Conservation (phyloP, 2,888 invertebrate genomes). For the Cephus pygmeus region DNA sequence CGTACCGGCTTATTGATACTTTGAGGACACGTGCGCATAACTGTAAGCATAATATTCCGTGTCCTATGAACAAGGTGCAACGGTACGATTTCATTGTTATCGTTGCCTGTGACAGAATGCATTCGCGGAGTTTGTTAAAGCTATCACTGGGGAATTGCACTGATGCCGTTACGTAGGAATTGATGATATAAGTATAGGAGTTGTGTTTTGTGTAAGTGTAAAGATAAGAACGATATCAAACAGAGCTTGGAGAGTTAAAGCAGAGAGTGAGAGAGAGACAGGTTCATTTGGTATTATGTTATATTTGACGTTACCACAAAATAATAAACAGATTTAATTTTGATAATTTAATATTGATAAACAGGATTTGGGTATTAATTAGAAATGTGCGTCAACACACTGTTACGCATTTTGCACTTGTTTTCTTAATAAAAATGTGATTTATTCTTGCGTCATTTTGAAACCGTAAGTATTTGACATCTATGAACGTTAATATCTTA, state of each 20-base stretch:
- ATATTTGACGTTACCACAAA: background rate
- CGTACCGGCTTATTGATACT: slow-evolving; percentile 26
- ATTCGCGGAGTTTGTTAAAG: background rate
- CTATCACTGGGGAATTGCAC: background rate
- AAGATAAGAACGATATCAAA: background rate
- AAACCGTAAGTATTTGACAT: too few relatives aligned
- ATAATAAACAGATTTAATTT: background rate
- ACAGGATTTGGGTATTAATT: background rate
- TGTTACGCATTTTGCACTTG: background rate
- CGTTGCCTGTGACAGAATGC: background rate
- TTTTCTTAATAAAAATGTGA: background rate
- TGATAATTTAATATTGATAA: background rate
- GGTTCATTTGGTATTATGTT: background rate
- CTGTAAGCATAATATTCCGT: slow-evolving; percentile 35
- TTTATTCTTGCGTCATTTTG: too few relatives aligned
- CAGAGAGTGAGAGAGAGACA: background rate
- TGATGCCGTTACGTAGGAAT: background rate
- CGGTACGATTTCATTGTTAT: background rate
- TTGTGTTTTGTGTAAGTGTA: background rate
- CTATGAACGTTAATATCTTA: too few relatives aligned
- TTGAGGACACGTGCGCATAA: slow-evolving; percentile 30
- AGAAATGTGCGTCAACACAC: background rate
- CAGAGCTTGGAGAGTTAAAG: background rate
- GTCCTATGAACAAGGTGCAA: slow-evolving; percentile 20
- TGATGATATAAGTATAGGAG: background rate